Base-by-base conservation (phyloP, 2,888 invertebrate genomes). In the Trissonchulus latispiculum region DNA sequence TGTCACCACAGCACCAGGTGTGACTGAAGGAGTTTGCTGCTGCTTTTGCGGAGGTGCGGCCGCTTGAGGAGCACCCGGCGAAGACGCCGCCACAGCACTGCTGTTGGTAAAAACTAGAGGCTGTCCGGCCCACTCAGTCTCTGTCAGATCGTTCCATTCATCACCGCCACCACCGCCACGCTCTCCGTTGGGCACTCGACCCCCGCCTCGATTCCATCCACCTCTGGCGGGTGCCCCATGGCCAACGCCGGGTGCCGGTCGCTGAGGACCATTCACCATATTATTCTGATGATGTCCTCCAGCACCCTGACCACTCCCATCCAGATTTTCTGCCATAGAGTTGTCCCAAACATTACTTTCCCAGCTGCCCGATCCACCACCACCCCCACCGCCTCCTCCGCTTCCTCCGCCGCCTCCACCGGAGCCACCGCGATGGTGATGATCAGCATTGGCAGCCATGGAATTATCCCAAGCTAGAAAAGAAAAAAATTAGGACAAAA, bases 281-380 rank as follows among this genome's bases (percentile, higher is more conserved):
- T n/a, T n/a, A n/a, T n/a, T 48, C 48, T 48, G 48, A 8, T 8
- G 48, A 15, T 48, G 48, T 48, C 48, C 48, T 48, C 48, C 48
- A 48, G 8, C 48, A 48, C 48, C 48, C n/a, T n/a, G n/a, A n/a
- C n/a, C n/a, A n/a, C n/a, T n/a, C n/a, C n/a, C n/a, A n/a, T n/a
- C n/a, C 69, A 68, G 36, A 36, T 68, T 33, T 3, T 33, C 69
- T n/a, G 69, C 69, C 69, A 68, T 68, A n/a, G 69, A 68, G 36
- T 68, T 68, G 33, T 68, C 69, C 69, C 69, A 68, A 33, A 68
- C 33, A 28, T 36, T 36, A n/a, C 35, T 35, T 3, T 68, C 69
- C 36, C 36, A 36, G 8, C 2, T 32, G 8, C n/a, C 15, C 15
- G 35, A 32, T 8, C 48, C 48, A 23, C 48, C 48, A 8, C 48